These are phyloP conservation scores for Tauraco hartlaubi DNA, from an alignment of 2,797 vertebrate species.

Conservation along the genomic window DNA sequence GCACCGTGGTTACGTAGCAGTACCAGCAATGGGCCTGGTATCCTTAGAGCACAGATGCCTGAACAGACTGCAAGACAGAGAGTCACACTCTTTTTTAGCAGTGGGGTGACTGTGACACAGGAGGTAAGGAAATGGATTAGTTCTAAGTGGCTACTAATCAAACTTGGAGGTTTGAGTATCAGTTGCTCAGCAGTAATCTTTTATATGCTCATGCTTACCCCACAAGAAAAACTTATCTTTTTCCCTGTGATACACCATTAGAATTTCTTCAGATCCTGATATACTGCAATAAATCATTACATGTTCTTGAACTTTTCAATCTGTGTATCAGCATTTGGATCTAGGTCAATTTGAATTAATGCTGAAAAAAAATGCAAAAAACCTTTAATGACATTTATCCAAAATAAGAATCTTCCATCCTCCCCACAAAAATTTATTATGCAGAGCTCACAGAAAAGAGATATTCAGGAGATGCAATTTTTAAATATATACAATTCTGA, in stretches of 20 bases:
- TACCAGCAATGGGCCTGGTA: not conserved
- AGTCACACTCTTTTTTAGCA: not conserved
- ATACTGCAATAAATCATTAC: not conserved
- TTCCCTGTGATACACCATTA: not conserved
- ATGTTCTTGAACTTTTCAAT: not conserved
- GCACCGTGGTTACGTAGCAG: fast-evolving
- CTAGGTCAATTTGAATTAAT: not conserved
- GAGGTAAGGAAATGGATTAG: not conserved
- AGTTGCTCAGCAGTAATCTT: not conserved
- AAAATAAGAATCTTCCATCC: not conserved
- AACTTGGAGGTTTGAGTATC: not conserved
- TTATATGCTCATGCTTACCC: not conserved
- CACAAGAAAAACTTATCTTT: not conserved
- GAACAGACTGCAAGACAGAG: not conserved
- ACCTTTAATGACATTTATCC: not conserved
- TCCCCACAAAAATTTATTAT: not conserved
- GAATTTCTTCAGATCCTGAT: not conserved
- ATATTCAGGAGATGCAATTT: not conserved
- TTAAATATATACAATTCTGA: not conserved
- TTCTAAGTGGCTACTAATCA: not conserved
- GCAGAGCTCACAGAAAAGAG: not conserved
- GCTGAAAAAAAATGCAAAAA: not conserved
- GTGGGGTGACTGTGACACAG: not conserved
- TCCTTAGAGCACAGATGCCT: not conserved
- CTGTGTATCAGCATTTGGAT: not conserved